Evolutionary conservation across 2,888 invertebrate genomes (phyloP), one percentile per base, ranked within the genome.

Genomic region (Chrysodeixis includens): DNA sequence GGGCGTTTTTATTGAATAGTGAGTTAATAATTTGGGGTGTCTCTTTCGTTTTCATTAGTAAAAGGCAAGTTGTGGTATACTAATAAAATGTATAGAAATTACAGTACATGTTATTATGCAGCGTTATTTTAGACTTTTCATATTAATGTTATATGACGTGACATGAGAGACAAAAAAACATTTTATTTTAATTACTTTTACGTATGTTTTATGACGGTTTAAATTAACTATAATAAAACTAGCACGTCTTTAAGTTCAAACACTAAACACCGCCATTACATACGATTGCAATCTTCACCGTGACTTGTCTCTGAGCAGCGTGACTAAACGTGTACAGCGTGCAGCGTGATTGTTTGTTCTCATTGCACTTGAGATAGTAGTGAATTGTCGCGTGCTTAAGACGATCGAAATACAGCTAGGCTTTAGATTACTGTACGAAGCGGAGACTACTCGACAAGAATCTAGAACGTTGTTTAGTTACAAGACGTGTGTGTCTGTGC

Each of bases 281-380:
- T 61, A 52, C 40, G 57, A 53, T 30, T 26, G 61, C 59, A 65
- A 74, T 69, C 69, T 56, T 26, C 26, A 51, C 49, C 73, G 65
- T 53, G 61, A 58, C 57, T 59, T 22, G 51, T 22, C 44, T 62
- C 10, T 60, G 49, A 44, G 54, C 60, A 61, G 60, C 61, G 58
- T 62, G 66, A 72, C 66, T 72, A 73, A 51, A 53, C 55, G 56
- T 8, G 26, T 22, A 56, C 32, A 49, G 49, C 58, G 61, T 58
- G 30, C 35, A 18, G 32, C 56, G 78, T 58, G 77, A 66, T 62
- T 49, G 73, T 67, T 62, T 73, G 68, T 73, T 73, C 77, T 73
- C 67, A 56, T 54, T 77, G 74, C 68, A 77, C 78, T 73, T 76
- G 55, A 73, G 77, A 71, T 76, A 72, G 76, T 35, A 51, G 6